A percentile compares a stretch with the other conserved stretches of the same genome.
These are phyloP conservation scores for Stenodema calcarata DNA, from an alignment of 2,888 invertebrate genomes.

Conservation along the genomic window DNA sequence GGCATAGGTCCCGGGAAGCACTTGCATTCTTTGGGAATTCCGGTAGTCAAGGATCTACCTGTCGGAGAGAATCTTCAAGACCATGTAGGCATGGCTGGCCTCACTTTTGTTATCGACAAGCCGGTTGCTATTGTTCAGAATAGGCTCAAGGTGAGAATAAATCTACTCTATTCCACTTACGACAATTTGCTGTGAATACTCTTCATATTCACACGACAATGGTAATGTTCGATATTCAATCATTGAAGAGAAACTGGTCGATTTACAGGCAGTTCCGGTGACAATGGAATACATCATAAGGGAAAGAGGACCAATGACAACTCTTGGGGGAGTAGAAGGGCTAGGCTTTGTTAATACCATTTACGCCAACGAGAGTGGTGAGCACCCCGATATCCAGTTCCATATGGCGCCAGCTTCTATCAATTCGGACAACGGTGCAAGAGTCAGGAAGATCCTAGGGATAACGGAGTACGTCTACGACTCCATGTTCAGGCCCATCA, in stretches of 20 bases:
- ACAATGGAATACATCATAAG: constrained; percentile 81
- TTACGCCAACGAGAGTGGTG: constrained; percentile 76
- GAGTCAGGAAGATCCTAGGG: constrained; percentile 79
- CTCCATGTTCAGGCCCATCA: constrained; percentile 79
- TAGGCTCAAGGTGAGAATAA: constrained; percentile 61
- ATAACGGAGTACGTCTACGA: constrained; percentile 81
- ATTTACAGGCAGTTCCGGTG: constrained; percentile 71
- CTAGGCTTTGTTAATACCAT: constrained; percentile 86
- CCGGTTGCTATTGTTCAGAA: constrained; percentile 84
- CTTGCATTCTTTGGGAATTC: constrained; percentile 73
- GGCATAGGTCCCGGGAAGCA: constrained; percentile 80
- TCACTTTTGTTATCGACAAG: constrained; percentile 81
- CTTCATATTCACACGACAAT: background rate
- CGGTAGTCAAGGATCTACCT: constrained; percentile 73
- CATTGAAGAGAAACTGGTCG: constrained; percentile 57
- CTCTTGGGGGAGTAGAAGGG: constrained; percentile 85
- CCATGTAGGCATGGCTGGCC: constrained; percentile 80
- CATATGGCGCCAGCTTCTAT: constrained; percentile 92
- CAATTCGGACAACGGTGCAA: constrained; percentile 77
- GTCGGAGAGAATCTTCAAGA: constrained; percentile 84
- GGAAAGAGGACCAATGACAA: constrained; percentile 84
- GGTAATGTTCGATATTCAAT: background rate
- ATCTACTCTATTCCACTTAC: background rate
- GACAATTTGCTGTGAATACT: background rate
- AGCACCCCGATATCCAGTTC: constrained; percentile 89